Percentiles rank a stretch among this genome's conserved stretches.
phyloP scores from a whole-genome alignment of 1,140 invertebrate genomes.

The Sitodiplosis mosellana region DNA sequence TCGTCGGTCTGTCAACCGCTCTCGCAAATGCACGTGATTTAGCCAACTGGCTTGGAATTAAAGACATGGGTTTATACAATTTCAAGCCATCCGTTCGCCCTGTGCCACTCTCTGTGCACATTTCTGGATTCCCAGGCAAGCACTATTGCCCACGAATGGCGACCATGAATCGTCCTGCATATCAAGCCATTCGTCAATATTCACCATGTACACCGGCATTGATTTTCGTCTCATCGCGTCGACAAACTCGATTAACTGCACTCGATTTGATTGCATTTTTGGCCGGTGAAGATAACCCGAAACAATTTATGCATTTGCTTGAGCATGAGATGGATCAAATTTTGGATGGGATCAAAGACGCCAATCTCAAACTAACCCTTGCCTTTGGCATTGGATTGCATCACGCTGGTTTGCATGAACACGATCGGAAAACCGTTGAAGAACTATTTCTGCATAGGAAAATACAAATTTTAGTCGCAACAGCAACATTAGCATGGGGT shows the following conservation, averaged over 20 bases:
- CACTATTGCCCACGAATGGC: slow-evolving; percentile 99
- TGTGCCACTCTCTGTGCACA: slow-evolving; percentile 91
- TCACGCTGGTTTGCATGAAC: slow-evolving; percentile 86
- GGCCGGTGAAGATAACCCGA: slow-evolving; percentile 78
- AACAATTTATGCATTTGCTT: slow-evolving; percentile 84
- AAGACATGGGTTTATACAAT: slow-evolving; percentile 85
- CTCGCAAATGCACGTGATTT: slow-evolving; percentile 93
- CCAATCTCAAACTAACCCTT: slow-evolving; percentile 82
- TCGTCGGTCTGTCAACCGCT: slow-evolving; percentile 93
- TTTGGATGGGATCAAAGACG: slow-evolving; percentile 61
- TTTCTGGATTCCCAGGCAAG: slow-evolving; percentile 70
- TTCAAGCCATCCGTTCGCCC: slow-evolving; percentile 94
- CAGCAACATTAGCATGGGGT: slow-evolving; percentile 95
- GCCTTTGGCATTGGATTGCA: slow-evolving; percentile 97
- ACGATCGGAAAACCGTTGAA: slow-evolving; percentile 80
- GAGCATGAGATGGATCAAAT: slow-evolving; percentile 70
- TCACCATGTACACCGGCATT: slow-evolving; percentile 79
- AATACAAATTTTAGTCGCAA: slow-evolving; percentile 95
- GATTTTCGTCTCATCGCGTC: slow-evolving; percentile 92
- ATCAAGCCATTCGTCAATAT: slow-evolving; percentile 84
- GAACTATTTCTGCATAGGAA: slow-evolving; percentile 93
- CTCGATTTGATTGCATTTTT: slow-evolving; percentile 89
- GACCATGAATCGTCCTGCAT: slow-evolving; percentile 98
- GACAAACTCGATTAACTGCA: slow-evolving; percentile 93
- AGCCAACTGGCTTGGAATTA: slow-evolving; percentile 90